These are phyloP conservation scores for Fragum sueziense DNA, from an alignment of 2,888 invertebrate species.

Conservation along the genomic window DNA sequence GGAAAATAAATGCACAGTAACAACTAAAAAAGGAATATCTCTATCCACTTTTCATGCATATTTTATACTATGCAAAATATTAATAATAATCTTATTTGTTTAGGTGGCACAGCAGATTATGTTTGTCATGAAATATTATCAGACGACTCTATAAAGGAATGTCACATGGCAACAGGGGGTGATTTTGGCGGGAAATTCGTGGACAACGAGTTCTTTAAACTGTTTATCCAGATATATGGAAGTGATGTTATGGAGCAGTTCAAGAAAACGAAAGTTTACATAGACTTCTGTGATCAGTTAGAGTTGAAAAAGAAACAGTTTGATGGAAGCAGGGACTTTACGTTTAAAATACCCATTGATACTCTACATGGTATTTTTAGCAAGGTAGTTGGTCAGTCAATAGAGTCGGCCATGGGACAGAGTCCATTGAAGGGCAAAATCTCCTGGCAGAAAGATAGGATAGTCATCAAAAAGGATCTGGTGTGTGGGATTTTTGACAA, in stretches of 20 bases:
- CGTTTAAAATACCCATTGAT: background rate
- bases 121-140: background rate
- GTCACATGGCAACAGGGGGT: conserved; percentile 6
- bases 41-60: no score
- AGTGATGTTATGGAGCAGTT: background rate
- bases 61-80: no score
- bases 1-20: no score
- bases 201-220: conserved; percentile 1
- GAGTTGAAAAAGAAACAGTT: background rate
- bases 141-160: conserved; percentile 5
- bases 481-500: background rate
- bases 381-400: background rate
- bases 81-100: no score
- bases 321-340: conserved; percentile 1
- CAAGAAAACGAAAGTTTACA: background rate
- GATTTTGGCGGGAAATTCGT: conserved; percentile 3
- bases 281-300: background rate
- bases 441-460: background rate
- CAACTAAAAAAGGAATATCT: no score
- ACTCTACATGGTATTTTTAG: background rate
- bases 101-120: conserved; percentile 10
- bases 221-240: background rate
- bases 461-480: background rate
- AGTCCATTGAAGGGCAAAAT: background rate
- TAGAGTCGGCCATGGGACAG: background rate